Evolutionary conservation across 2,888 invertebrate species (phyloP).

Genomic region (Laspeyria flexula): DNA sequence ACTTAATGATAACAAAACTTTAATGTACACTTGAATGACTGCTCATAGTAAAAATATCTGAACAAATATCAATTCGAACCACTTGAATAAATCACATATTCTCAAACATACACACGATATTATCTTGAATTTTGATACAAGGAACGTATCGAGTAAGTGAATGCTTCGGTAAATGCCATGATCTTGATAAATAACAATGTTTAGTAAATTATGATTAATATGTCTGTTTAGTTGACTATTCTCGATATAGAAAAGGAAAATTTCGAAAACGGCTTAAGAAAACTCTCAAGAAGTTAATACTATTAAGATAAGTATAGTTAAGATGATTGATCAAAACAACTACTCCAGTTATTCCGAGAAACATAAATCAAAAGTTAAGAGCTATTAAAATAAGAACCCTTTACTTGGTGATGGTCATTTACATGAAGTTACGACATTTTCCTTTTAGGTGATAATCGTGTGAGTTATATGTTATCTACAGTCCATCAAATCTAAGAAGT

Average conservation of each 20-base stretch:
- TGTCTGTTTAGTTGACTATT: background rate
- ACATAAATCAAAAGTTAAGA: slow-evolving; percentile 52
- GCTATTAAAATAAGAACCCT: slow-evolving; percentile 47
- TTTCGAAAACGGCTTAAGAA: background rate
- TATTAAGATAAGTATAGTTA: slow-evolving; percentile 35
- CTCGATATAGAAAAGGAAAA: background rate
- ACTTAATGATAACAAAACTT: too few species aligned
- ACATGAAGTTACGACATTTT: slow-evolving; percentile 10
- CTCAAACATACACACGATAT: background rate
- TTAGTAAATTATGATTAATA: background rate
- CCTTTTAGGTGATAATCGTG: background rate
- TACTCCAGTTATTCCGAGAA: slow-evolving; percentile 30
- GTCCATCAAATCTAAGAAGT: too few species aligned
- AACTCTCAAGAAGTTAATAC: slow-evolving; percentile 18
- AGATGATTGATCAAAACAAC: slow-evolving; percentile 37
- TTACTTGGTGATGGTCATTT: slow-evolving; percentile 29
- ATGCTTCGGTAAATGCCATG: background rate
- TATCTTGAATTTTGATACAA: background rate
- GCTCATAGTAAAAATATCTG: background rate
- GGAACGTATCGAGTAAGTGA: background rate
- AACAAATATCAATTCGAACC: background rate
- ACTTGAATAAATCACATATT: background rate
- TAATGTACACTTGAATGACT: too few species aligned
- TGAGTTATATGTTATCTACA: background rate
- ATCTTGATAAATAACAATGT: background rate